These are phyloP conservation scores for Chrysaora quinquecirrha DNA, from an alignment of 30 jellyfish, hydroid and myxozoan genomes.

Conservation along the genomic window DNA sequence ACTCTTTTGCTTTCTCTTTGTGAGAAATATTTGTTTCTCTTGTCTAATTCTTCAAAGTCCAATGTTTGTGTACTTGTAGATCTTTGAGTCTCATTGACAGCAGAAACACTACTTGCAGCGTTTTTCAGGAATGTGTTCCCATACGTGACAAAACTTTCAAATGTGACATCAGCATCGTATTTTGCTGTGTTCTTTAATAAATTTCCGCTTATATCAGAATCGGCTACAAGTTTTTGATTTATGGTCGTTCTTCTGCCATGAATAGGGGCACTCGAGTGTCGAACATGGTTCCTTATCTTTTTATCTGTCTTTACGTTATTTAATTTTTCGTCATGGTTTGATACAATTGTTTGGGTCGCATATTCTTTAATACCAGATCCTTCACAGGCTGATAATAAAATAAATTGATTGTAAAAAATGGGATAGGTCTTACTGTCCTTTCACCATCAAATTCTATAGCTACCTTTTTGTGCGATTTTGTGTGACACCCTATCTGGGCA, in stretches of 20 bases:
- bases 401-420: too few relatives aligned
- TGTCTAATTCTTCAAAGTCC: slow-evolving; percentile 6
- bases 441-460: too few relatives aligned
- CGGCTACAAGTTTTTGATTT: background rate
- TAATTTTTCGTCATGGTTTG: slow-evolving; percentile 8
- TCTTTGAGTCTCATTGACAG: slow-evolving; percentile 7
- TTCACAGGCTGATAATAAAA: too few relatives aligned
- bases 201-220: background rate
- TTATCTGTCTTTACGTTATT: slow-evolving; percentile 8
- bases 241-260: background rate
- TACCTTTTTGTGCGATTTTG: too few relatives aligned
- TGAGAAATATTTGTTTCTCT: slow-evolving; percentile 13
- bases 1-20: slow-evolving; percentile 56
- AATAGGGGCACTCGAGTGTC: slow-evolving; percentile 67
- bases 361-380: too few relatives aligned
- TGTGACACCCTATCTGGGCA: too few relatives aligned
- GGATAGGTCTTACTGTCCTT: too few relatives aligned
- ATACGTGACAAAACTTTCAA: slow-evolving; percentile 43
- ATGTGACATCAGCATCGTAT: slow-evolving; percentile 46
- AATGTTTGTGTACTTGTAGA: slow-evolving; percentile 31
- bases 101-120: background rate
- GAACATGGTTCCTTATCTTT: slow-evolving; percentile 19
- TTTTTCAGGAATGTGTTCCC: slow-evolving; percentile 6
- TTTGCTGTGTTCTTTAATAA: background rate
- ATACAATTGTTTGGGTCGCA: too few relatives aligned